Evolutionary conservation across 2,888 invertebrate genomes (phyloP).

Genomic region (Belgica antarctica): DNA sequence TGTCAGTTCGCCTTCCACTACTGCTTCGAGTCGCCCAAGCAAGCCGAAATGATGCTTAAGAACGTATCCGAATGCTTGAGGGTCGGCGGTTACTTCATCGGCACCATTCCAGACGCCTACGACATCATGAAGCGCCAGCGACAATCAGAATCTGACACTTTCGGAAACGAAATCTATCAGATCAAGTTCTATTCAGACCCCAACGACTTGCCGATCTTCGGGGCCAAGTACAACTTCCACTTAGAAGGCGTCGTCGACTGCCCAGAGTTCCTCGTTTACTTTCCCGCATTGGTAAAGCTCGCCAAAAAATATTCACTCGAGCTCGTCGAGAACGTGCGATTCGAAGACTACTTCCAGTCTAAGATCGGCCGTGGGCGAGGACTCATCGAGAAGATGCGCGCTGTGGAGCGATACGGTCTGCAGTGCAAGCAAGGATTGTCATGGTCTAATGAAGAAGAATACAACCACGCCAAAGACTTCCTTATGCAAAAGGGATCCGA

Average conservation of each 20-base stretch:
- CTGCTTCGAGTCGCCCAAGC: slow-evolving; percentile 82
- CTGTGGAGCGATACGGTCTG: slow-evolving; percentile 79
- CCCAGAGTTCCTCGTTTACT: slow-evolving; percentile 96
- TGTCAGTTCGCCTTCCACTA: slow-evolving; percentile 99
- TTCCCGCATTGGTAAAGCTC: slow-evolving; percentile 75
- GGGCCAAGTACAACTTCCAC: slow-evolving; percentile 93
- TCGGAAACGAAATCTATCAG: slow-evolving; percentile 77
- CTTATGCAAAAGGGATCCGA: slow-evolving; percentile 54
- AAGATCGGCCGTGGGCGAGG: slow-evolving; percentile 45
- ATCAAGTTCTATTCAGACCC: slow-evolving; percentile 70
- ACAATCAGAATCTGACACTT: slow-evolving; percentile 60
- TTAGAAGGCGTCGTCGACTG: slow-evolving; percentile 96
- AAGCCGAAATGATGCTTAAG: slow-evolving; percentile 87
- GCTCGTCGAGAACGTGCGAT: slow-evolving; percentile 66
- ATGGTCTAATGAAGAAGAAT: slow-evolving; percentile 65
- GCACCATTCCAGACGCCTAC: slow-evolving; percentile 91
- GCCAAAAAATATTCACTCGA: slow-evolving; percentile 71
- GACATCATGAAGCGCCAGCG: slow-evolving; percentile 78
- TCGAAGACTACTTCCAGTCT: slow-evolving; percentile 75
- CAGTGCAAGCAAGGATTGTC: slow-evolving; percentile 58
- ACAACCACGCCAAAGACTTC: slow-evolving; percentile 68
- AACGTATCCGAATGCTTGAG: slow-evolving; percentile 89
- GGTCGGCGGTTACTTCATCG: slow-evolving; percentile 92
- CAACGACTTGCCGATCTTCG: slow-evolving; percentile 78
- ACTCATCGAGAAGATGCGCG: slow-evolving; percentile 74